Evolutionary conservation across 2,888 invertebrate species (phyloP), one percentile per base, ranked within the genome.

Genomic region (Philaethria dido): DNA sequence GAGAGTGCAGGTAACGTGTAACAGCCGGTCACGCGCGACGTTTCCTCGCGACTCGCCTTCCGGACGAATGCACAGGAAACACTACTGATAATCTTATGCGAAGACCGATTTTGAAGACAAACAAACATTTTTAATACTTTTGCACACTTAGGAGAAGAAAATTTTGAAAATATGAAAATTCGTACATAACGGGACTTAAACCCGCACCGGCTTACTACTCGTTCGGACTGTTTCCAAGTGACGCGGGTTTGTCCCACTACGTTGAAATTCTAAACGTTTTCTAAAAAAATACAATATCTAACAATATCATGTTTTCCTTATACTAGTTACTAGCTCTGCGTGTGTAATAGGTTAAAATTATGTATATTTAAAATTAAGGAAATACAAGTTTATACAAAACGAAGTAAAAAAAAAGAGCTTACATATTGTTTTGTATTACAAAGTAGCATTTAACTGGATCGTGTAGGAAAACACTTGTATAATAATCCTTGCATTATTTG

Each of bases 21-120:
- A 57, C 68, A 52, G 64, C 42, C 68, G 64, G 68, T 64, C 68
- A 68, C 64, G 68, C 64, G 59, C 63, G 63, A 45, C 50, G 67
- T 54, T 62, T 66, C 66, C 66, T 54, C 47, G 44, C 57, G 22
- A 11, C 47, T 36, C 45, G 55, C 55, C 63, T 64, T 64, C 64
- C 64, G 64, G 45, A 55, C 29, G 0, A 22, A 2, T 18, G 8
- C 63, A 54, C 64, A 48, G 64, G 64, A 57, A 60, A 57, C 54
- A 42, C 20, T 25, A 47, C 64, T 55, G 64, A 50, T 64, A 64
- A 16, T 47, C 64, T 13, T n/a, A 45, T 13, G 45, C 42, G 16
- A 16, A 16, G 11, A 42, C 9, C 22, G 9, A n/a, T 25, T 57
- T 57, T 22, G 39, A 39, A 55, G 2, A 6, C 3, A 13, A 39